Conservation (phyloP, 2,888 invertebrate genomes). For the Melanophora roralis region DNA sequence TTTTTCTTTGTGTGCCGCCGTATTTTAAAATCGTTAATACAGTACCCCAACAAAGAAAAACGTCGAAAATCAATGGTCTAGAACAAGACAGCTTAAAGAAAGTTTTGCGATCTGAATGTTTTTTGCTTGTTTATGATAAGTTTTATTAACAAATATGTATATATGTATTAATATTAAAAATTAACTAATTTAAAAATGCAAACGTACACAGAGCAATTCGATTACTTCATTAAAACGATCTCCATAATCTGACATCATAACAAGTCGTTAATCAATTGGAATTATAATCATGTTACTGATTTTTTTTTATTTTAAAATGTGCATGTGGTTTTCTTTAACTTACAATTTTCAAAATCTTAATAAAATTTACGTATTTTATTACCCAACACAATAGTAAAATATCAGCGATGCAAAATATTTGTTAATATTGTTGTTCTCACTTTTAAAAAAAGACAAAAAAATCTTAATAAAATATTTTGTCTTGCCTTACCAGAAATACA, state of each 20-base stretch:
- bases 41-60: too few relatives aligned
- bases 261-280: conserved; percentile 74
- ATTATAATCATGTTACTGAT: conserved; percentile 65
- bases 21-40: too few relatives aligned
- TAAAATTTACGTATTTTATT: too few relatives aligned
- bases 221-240: conserved; percentile 69
- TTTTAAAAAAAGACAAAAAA: too few relatives aligned
- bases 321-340: not conserved
- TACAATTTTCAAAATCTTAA: too few relatives aligned
- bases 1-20: too few relatives aligned
- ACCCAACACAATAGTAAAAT: too few relatives aligned
- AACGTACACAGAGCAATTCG: conserved; percentile 53
- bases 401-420: too few relatives aligned
- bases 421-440: too few relatives aligned
- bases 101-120: not conserved
- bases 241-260: conserved; percentile 77
- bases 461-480: too few relatives aligned
- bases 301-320: conserved; percentile 21
- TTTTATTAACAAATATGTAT: conserved; percentile 5
- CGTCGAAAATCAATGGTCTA: too few relatives aligned
- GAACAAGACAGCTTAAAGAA: not conserved
- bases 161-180: not conserved
- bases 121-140: not conserved
- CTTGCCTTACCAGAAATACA: too few relatives aligned
- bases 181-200: conserved; percentile 1